These are phyloP conservation scores for Leptinotarsa defecta DNA, from an alignment of 1,140 invertebrate species.

Conservation along the genomic window DNA sequence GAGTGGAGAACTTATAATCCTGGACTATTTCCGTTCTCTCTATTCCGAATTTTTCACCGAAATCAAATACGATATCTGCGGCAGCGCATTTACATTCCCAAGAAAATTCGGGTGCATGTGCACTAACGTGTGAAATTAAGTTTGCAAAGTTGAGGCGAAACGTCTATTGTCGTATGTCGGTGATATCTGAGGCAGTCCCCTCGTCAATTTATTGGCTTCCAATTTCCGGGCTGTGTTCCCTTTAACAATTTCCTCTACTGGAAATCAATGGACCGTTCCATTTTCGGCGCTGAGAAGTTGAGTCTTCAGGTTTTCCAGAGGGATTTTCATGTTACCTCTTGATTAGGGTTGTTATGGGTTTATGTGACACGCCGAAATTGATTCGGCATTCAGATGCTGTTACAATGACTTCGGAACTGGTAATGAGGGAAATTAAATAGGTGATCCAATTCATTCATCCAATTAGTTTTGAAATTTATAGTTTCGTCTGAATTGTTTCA, in stretches of 20 bases:
- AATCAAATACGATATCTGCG: constrained; percentile 5
- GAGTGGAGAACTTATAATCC: no score
- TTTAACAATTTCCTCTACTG: constrained; percentile 1
- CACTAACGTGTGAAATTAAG: constrained; percentile 3
- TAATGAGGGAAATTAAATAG: background rate
- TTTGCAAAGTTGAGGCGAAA: constrained; percentile 3
- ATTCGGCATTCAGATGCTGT: background rate
- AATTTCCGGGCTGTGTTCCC: constrained; percentile 4
- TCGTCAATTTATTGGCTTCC: constrained; percentile 8
- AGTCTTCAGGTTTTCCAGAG: constrained; percentile 5
- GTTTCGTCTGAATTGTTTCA: no score
- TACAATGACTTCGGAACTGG: background rate
- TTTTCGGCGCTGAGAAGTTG: background rate
- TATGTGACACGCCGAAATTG: background rate
- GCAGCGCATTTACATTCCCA: constrained; percentile 4
- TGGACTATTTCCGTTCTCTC: background rate
- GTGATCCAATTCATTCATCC: no score
- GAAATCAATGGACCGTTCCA: constrained; percentile 5
- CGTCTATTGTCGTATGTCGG: constrained; percentile 2
- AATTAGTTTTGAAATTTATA: no score
- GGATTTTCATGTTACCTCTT: background rate
- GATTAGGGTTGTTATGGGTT: background rate
- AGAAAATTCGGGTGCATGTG: constrained; percentile 1
- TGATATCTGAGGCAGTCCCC: constrained; percentile 2
- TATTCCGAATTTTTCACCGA: background rate